These are phyloP conservation scores for Zenarchopterus dispar DNA, from an alignment of 2,797 vertebrate genomes.

Conservation along the genomic window DNA sequence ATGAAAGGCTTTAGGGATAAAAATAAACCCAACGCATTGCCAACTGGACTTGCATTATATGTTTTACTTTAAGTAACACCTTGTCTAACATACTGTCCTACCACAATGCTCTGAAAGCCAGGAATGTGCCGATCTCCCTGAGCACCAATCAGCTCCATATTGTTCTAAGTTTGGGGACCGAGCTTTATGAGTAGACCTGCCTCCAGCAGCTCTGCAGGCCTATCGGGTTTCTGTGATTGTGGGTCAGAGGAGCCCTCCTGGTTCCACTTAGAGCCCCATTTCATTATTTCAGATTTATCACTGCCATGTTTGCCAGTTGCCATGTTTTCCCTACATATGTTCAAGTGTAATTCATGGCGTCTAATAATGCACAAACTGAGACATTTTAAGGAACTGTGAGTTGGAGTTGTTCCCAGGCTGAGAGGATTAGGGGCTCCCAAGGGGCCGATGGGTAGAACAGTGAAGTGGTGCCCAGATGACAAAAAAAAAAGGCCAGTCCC, in stretches of 20 bases:
- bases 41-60: not conserved
- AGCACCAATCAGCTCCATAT: conserved; percentile 60
- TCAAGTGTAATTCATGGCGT: conserved; percentile 68
- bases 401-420: conserved; percentile 67
- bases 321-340: conserved; percentile 60
- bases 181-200: conserved; percentile 58
- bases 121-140: conserved; percentile 54
- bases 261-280: conserved; percentile 78
- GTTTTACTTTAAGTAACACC: conserved; percentile 18
- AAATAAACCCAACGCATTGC: conserved; percentile 10
- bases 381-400: conserved; percentile 54
- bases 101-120: conserved; percentile 19
- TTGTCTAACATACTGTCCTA: not conserved
- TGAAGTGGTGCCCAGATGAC: conserved; percentile 36
- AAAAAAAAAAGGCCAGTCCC: conserved; percentile 23
- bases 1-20: conserved; percentile 8
- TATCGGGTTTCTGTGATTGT: conserved; percentile 68
- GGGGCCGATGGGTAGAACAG: conserved; percentile 44
- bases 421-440: conserved; percentile 55
- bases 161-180: conserved; percentile 42
- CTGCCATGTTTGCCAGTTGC: conserved; percentile 73
- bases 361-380: conserved; percentile 64
- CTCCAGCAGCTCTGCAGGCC: conserved; percentile 60
- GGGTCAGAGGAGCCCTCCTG: conserved; percentile 71
- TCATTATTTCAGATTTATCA: conserved; percentile 85